A percentile compares a stretch with the other conserved stretches of the same genome.
Evolutionary conservation across 2,888 invertebrate species (phyloP).

Genomic region (Allolobophora icterica): DNA sequence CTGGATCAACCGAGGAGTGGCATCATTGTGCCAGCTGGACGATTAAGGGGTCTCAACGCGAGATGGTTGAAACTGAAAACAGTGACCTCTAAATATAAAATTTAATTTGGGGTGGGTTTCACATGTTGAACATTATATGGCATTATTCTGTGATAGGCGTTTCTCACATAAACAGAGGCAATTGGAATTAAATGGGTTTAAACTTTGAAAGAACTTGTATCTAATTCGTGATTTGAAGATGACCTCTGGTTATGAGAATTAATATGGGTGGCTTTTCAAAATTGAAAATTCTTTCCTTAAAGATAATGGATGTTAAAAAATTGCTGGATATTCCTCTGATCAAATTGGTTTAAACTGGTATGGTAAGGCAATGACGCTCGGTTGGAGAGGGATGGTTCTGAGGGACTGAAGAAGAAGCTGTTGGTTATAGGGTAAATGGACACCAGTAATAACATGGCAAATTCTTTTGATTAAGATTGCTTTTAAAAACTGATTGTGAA

Average conservation of each 20-base stretch:
- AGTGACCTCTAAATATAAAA: not conserved
- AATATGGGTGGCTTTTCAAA: not conserved
- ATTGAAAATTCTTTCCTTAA: not conserved
- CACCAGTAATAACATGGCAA: not conserved
- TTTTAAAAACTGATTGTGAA: too few species aligned
- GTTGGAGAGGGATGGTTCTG: not conserved
- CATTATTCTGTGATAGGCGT: not conserved
- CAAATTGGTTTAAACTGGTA: too few species aligned
- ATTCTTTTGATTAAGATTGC: not conserved
- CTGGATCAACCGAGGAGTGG: constrained; percentile 55
- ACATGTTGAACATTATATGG: too few species aligned
- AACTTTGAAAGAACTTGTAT: not conserved
- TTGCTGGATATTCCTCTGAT: too few species aligned
- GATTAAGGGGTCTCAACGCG: constrained; percentile 46
- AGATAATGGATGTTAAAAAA: not conserved
- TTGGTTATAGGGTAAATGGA: not conserved
- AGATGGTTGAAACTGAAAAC: not conserved
- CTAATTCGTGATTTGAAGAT: not conserved
- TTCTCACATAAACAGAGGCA: not conserved
- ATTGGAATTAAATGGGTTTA: not conserved
- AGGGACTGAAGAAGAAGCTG: not conserved
- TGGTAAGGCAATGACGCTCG: too few species aligned
- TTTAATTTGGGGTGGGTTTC: not conserved
- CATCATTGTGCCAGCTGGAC: constrained; percentile 55
- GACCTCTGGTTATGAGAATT: too few species aligned